Percentiles rank a stretch among this genome's conserved stretches.
These are phyloP conservation scores for Sciurus carolinensis DNA, from an alignment of 2,797 vertebrate species.

Conservation along the genomic window DNA sequence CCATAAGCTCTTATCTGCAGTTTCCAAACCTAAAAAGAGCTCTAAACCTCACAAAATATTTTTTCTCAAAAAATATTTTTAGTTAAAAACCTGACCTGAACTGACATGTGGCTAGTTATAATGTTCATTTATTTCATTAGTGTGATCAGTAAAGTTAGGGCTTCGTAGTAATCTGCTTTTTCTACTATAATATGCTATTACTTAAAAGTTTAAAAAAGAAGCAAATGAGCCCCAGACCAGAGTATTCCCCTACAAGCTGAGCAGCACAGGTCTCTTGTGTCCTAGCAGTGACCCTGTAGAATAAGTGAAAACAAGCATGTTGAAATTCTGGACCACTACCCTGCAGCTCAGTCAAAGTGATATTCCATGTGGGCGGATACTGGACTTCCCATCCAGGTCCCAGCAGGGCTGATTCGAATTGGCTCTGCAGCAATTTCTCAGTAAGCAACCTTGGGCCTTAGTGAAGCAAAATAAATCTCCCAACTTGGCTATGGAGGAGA, in stretches of 20 bases:
- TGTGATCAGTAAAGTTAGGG: neutral
- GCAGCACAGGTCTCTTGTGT: neutral
- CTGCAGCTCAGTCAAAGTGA: slow-evolving; percentile 44
- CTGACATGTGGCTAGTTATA: neutral
- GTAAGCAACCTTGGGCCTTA: neutral
- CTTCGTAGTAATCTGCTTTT: neutral
- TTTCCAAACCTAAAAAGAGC: slow-evolving; percentile 50
- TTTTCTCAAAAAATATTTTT: neutral
- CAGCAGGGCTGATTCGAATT: slow-evolving; percentile 30
- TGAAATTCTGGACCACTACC: neutral
- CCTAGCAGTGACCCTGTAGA: neutral
- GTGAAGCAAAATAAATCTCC: slow-evolving; percentile 63
- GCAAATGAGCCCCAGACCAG: neutral
- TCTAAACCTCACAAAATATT: slow-evolving; percentile 28
- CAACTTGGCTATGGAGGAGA: neutral
- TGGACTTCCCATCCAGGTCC: slow-evolving; percentile 49
- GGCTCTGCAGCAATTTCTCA: neutral
- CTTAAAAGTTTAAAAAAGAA: slow-evolving; percentile 23
- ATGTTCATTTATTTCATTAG: neutral
- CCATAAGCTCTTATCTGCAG: neutral
- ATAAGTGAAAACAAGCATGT: neutral
- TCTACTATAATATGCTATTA: neutral
- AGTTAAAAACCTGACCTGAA: neutral
- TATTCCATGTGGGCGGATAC: neutral
- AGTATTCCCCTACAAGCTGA: neutral